Percentiles rank a stretch among this genome's conserved stretches.
Evolutionary conservation across 2,113 vertebrate genomes (phyloP).

Genomic region (Ceyx melanurus): DNA sequence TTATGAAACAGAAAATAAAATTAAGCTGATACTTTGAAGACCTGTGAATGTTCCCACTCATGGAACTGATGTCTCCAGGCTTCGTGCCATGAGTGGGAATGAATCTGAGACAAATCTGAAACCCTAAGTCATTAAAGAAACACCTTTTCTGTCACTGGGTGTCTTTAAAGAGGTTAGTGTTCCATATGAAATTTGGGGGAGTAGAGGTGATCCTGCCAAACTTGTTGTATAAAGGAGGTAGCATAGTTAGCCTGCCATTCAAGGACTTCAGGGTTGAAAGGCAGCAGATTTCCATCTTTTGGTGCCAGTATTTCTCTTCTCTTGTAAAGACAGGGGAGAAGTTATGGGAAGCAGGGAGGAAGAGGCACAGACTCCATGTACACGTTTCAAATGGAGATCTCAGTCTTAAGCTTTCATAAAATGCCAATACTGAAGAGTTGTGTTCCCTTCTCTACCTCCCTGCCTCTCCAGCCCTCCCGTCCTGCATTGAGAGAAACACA

Average conservation of each 20-base stretch:
- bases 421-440: not conserved
- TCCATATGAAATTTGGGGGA: not conserved
- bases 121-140: conserved; percentile 6
- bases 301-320: not conserved
- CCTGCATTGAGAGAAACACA: not conserved
- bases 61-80: conserved; percentile 5
- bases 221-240: not conserved
- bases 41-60: not conserved
- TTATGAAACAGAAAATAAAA: conserved; percentile 17
- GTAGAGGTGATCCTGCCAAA: not conserved
- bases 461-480: not conserved
- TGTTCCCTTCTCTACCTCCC: not conserved
- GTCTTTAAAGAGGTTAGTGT: not conserved
- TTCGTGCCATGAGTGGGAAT: not conserved
- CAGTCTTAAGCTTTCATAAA: not conserved
- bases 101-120: not conserved
- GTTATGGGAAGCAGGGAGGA: not conserved
- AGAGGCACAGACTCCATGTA: not conserved
- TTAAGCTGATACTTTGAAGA: conserved; percentile 52
- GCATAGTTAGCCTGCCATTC: not conserved
- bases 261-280: not conserved
- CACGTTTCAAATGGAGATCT: not conserved
- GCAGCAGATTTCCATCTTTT: not conserved
- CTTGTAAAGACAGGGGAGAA: not conserved
- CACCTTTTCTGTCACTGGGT: not conserved